phyloP scores from a whole-genome alignment of 2,888 invertebrate species.

The Orchestes rusci region DNA sequence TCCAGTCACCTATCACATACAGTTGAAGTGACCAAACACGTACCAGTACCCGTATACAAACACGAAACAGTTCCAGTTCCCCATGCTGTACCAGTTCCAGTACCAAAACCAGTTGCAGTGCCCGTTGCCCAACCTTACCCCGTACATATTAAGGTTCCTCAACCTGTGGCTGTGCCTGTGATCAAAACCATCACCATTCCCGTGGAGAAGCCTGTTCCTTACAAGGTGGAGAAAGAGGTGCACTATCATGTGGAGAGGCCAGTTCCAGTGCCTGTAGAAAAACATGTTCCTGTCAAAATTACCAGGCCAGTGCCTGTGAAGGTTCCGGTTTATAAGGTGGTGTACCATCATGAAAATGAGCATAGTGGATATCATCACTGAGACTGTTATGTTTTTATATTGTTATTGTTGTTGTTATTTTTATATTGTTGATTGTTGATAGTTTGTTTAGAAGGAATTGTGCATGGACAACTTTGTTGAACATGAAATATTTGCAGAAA shows the following conservation, averaged over 20 bases:
- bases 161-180: conserved; percentile 61
- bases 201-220: conserved; percentile 65
- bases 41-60: conserved; percentile 49
- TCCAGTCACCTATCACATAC: conserved; percentile 49
- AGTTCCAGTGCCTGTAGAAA: conserved; percentile 61
- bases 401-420: conserved; percentile 1
- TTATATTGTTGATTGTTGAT: no score
- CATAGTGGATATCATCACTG: conserved; percentile 26
- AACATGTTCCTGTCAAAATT: conserved; percentile 59
- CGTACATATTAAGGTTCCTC: conserved; percentile 60
- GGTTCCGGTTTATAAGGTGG: conserved; percentile 64
- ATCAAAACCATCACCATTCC: conserved; percentile 62
- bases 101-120: conserved; percentile 62
- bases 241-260: conserved; percentile 61
- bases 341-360: conserved; percentile 63
- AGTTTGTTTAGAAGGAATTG: no score
- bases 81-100: conserved; percentile 52
- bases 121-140: conserved; percentile 64
- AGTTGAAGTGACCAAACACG: conserved; percentile 60
- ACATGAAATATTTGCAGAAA: no score
- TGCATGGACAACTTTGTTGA: no score
- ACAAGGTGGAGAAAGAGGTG: conserved; percentile 59
- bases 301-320: conserved; percentile 63
- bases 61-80: conserved; percentile 46
- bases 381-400: neutral